Evolutionary conservation across 2,797 vertebrate species (phyloP), one percentile per base, ranked within the genome.

Genomic region (Catostomus latipinnis): DNA sequence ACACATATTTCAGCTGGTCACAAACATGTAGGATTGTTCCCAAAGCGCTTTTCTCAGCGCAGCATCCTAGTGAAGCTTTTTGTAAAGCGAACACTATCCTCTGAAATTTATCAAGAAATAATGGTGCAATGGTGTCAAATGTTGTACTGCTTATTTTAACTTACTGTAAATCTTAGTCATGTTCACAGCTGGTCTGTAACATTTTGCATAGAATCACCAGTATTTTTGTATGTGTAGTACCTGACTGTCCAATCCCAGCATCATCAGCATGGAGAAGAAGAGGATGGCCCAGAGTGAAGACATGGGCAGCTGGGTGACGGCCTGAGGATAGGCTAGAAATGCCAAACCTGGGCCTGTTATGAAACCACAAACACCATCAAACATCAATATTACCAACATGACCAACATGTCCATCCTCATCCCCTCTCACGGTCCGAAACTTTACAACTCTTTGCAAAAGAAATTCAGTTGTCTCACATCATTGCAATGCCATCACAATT

Each of bases 221-320:
- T 48, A n/a, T 53, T 12, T 69, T 10, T 62, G 22, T 71, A 7
- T 69, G 16, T 56, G 0, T 60, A n/a, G 65, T 84, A 84, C 93
- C 95, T 97, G 96, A 79, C 96, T 97, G 87, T 98, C 96, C 87
- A 98, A 91, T 6, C 96, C 96, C 78, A 98, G 88, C 96, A 97
- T 97, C 93, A 98, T 91, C 70, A 97, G 91, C 96, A 98, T 97
- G 71, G 96, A 97, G 90, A 98, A 97, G 84, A 98, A 98, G 13
- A 98, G 95, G 79, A 98, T 93, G 5, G 96, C 95, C 96, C 96
- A 97, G 9, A 97, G 92, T 0, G 96, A 94, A 1, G 96, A 96
- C 93, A 97, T 91, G 18, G 96, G 96, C 69, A 98, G 91, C 90
- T 97, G 93, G 5, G 96, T 96, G 81, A 97, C 96, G 0, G 96